phyloP scores from a whole-genome alignment of 2,113 vertebrate species.

The Gambusia holbrooki region DNA sequence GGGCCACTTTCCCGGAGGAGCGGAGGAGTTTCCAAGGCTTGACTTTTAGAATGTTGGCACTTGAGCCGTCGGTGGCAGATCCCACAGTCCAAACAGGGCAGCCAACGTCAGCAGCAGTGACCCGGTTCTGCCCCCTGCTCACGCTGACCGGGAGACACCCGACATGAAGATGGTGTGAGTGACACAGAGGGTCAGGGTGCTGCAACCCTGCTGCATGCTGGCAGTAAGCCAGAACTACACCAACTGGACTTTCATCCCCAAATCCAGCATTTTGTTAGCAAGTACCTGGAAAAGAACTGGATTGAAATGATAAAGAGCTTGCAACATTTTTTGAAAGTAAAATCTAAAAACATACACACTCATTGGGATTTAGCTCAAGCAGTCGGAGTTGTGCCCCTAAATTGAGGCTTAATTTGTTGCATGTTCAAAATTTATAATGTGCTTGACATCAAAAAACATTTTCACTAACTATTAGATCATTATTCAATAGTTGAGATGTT shows the following conservation, averaged over 20 bases:
- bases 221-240: slow-evolving; percentile 19
- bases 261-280: too few relatives aligned
- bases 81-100: slow-evolving; percentile 53
- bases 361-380: too few relatives aligned
- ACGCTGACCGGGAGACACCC: slow-evolving; percentile 58
- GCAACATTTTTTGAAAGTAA: background rate
- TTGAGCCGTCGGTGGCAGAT: slow-evolving; percentile 33
- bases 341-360: slow-evolving; percentile 5
- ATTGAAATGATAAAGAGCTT: background rate
- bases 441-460: too few relatives aligned
- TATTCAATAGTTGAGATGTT: background rate
- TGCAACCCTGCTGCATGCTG: slow-evolving; percentile 42
- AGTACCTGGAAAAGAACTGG: background rate
- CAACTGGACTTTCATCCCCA: too few relatives aligned
- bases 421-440: too few relatives aligned
- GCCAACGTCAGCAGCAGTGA: slow-evolving; percentile 59
- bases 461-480: too few relatives aligned
- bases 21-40: slow-evolving; percentile 77
- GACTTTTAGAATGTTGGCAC: slow-evolving; percentile 76
- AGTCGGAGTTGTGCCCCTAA: too few relatives aligned
- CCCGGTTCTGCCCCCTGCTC: slow-evolving; percentile 64
- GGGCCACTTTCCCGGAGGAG: slow-evolving; percentile 66
- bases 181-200: slow-evolving; percentile 53
- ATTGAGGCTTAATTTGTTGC: too few relatives aligned
- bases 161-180: slow-evolving; percentile 37